A percentile compares a stretch with the other conserved stretches of the same genome.
Evolutionary conservation across 64 coral and sea anemone species (phyloP).

Genomic region (Montipora capricornis): DNA sequence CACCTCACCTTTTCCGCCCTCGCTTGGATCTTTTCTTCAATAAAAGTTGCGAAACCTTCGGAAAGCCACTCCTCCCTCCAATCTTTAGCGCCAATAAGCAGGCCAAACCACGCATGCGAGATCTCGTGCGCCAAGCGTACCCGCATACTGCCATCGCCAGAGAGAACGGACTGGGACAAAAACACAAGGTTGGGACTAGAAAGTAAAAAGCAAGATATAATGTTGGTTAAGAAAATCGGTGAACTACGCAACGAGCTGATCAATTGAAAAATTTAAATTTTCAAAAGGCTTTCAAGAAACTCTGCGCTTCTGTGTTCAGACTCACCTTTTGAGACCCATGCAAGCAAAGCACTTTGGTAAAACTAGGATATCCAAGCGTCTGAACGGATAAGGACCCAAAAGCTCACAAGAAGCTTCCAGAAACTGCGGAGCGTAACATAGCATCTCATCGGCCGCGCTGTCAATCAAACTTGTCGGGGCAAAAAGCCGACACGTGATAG

Average conservation of each 20-base stretch:
- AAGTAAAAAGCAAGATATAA: neutral
- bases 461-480: conserved; percentile 90
- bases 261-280: neutral
- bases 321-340: conserved; percentile 96
- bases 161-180: conserved; percentile 95
- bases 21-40: conserved; percentile 94
- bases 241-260: neutral
- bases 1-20: conserved; percentile 76
- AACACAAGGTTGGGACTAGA: conserved; percentile 94
- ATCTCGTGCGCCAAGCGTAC: conserved; percentile 95
- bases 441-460: conserved; percentile 76
- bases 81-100: conserved; percentile 94
- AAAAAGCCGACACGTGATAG: conserved; percentile 77
- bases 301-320: neutral
- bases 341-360: conserved; percentile 97
- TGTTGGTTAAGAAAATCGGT: neutral
- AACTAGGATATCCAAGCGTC: conserved; percentile 80
- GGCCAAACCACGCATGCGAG: conserved; percentile 97
- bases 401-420: conserved; percentile 88
- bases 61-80: conserved; percentile 98
- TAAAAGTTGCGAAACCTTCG: conserved; percentile 93
- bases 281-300: neutral
- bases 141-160: conserved; percentile 88
- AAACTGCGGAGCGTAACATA: conserved; percentile 70
- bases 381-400: conserved; percentile 94